Evolutionary conservation across 2,888 invertebrate species (phyloP), one percentile per base, ranked within the genome.

Genomic region (Amphipoea lucens): DNA sequence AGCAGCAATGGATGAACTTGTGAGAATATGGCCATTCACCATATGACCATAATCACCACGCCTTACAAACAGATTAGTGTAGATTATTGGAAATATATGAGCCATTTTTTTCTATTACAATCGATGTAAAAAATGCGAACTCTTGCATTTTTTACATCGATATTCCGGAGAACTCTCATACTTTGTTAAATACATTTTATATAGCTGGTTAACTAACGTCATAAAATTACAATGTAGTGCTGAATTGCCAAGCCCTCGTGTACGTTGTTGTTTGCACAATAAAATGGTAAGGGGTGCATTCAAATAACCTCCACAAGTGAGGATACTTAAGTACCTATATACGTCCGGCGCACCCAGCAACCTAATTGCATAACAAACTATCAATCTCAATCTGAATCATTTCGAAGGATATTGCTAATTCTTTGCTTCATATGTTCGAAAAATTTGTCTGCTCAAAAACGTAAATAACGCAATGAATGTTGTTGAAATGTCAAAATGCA

Each of bases 221-320:
- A 54, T 68, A 54, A 54, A 83, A 67, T 54, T 54, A 83, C 51
- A 68, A 68, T 78, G 62, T 54, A 63, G 45, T 40, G 14, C 65
- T 48, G 23, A 48, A 48, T 63, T 57, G 1, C 45, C 17, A 63
- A 68, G 11, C 62, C 20, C 20, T 60, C 45, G 17, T 40, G 14
- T 54, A 40, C 23, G 23, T 62, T 29, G 48, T 66, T 82, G 62
- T 83, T 67, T 78, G 54, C 45, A 68, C 83, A 68, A 54, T 62
- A 40, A 40, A 67, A 83, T 62, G 36, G 77, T 40, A 12, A 67
- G 45, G 67, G 77, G 67, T 82, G 67, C 67, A 68, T 68, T 62
- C 62, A 68, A 54, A 54, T 67, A 62, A 62, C 54, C 42, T 68
- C 17, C 54, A 54, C 14, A 40, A 40, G 67, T 40, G 67, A 76